Evolutionary conservation across 2,888 invertebrate genomes (phyloP).

Genomic region (Eudemis profundana): DNA sequence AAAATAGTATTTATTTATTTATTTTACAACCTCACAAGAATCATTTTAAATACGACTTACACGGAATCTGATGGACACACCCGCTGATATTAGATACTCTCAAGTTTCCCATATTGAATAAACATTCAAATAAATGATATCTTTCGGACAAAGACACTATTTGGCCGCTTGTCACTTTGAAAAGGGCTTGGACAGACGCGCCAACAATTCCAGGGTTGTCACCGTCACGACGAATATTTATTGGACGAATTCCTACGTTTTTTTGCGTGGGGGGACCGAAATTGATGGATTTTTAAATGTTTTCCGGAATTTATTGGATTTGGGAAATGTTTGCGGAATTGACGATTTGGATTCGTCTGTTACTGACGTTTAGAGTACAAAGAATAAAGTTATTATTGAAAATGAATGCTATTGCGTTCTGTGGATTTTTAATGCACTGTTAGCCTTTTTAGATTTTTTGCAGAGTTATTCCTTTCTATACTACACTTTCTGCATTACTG

Average conservation of each 20-base stretch:
- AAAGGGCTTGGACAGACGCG: conserved; percentile 79
- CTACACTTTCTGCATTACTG: no score
- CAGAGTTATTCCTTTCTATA: no score
- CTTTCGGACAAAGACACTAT: conserved; percentile 66
- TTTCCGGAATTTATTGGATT: conserved; percentile 43
- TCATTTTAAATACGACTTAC: no score
- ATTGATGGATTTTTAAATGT: conserved; percentile 65
- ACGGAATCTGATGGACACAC: conserved; percentile 28
- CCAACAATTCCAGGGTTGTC: conserved; percentile 70
- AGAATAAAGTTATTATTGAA: no score
- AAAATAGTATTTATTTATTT: no score
- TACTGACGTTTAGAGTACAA: neutral
- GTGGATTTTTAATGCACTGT: no score
- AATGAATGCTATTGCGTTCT: no score
- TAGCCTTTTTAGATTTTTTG: no score
- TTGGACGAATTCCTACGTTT: conserved; percentile 60
- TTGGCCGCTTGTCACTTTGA: conserved; percentile 75
- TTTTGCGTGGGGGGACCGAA: conserved; percentile 50
- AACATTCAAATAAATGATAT: conserved; percentile 71
- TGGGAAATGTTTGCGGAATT: conserved; percentile 36
- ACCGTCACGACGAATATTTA: conserved; percentile 66
- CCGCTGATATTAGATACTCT: conserved; percentile 48
- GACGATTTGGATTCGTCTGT: conserved; percentile 2
- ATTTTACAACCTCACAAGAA: no score
- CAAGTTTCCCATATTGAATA: conserved; percentile 42